phyloP scores from a whole-genome alignment of 92 coral and sea anemone species.

The Umimayanthus chanpuru region DNA sequence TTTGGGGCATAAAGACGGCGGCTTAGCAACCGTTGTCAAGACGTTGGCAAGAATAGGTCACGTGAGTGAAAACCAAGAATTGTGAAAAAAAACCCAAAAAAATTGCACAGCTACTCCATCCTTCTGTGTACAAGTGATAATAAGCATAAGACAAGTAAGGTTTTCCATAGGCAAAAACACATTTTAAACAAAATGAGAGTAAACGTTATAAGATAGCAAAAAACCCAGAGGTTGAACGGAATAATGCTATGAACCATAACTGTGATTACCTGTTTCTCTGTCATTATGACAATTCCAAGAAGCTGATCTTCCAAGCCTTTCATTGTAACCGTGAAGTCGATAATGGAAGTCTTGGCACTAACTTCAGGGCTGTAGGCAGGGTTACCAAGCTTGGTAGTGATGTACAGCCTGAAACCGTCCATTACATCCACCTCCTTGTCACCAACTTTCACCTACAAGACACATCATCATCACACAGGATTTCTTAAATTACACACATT shows the following conservation, averaged over 20 bases:
- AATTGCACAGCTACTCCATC: no score
- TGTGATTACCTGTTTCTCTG: conserved; percentile 91
- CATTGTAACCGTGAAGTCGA: conserved; percentile 99
- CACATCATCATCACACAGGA: not conserved
- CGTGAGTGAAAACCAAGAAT: no score
- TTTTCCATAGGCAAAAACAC: no score
- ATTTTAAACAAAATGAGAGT: not conserved
- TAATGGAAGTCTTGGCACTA: conserved; percentile 98
- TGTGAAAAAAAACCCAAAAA: no score
- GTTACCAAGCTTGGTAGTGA: conserved; percentile 99
- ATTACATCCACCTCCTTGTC: conserved; percentile 97
- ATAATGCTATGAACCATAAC: not conserved
- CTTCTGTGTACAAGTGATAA: no score
- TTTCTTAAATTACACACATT: not conserved
- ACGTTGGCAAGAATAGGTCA: no score
- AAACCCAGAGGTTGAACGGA: not conserved
- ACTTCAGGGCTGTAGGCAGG: conserved; percentile 99
- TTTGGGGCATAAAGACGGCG: no score
- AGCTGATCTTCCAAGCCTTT: conserved; percentile 99
- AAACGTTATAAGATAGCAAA: not conserved
- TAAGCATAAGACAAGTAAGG: no score
- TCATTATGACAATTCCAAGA: conserved; percentile 92
- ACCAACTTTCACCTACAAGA: conserved; percentile 94
- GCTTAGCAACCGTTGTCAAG: no score
- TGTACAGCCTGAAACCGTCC: conserved; percentile 93